A percentile compares a stretch with the other conserved stretches of the same genome.
Evolutionary conservation across 2,888 invertebrate species (phyloP).

Genomic region (Argyra leucocephala): DNA sequence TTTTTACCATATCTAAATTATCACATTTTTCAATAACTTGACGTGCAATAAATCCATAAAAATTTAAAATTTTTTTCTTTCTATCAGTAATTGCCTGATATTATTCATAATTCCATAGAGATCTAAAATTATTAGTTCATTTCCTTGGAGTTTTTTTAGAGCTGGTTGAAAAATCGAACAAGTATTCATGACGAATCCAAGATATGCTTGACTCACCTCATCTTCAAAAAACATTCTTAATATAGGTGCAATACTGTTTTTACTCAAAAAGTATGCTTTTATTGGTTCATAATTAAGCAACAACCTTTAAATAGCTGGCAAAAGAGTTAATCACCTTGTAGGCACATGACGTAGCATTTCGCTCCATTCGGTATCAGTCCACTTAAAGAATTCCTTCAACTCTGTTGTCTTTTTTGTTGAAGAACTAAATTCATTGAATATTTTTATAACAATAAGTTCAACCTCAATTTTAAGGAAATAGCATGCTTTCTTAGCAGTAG

Average conservation of each 20-base stretch:
- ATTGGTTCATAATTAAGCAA: conserved; percentile 13
- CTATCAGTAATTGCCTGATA: background rate
- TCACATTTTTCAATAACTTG: background rate
- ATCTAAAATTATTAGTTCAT: background rate
- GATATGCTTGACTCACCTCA: conserved; percentile 13
- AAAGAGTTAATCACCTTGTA: conserved; percentile 14
- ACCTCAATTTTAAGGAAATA: conserved; percentile 12
- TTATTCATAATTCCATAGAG: conserved; percentile 8
- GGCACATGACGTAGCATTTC: conserved; percentile 15
- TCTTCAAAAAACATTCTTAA: conserved; percentile 12
- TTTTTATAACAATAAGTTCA: conserved; percentile 13
- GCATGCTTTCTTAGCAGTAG: conserved; percentile 4
- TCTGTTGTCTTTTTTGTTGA: conserved; percentile 12
- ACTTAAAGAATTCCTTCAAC: conserved; percentile 15
- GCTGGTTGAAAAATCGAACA: conserved; percentile 9
- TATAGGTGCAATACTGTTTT: conserved; percentile 7
- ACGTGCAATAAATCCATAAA: background rate
- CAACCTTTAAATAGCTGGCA: conserved; percentile 13
- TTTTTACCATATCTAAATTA: background rate
- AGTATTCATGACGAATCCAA: conserved; percentile 14
- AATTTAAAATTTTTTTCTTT: background rate
- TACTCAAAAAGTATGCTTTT: conserved; percentile 13
- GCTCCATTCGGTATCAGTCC: conserved; percentile 11
- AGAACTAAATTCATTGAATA: conserved; percentile 12
- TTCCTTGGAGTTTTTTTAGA: conserved; percentile 10